Percentiles rank a stretch among this genome's conserved stretches.
Evolutionary conservation across 2,888 invertebrate species (phyloP).

Genomic region (Drosophila monieri): DNA sequence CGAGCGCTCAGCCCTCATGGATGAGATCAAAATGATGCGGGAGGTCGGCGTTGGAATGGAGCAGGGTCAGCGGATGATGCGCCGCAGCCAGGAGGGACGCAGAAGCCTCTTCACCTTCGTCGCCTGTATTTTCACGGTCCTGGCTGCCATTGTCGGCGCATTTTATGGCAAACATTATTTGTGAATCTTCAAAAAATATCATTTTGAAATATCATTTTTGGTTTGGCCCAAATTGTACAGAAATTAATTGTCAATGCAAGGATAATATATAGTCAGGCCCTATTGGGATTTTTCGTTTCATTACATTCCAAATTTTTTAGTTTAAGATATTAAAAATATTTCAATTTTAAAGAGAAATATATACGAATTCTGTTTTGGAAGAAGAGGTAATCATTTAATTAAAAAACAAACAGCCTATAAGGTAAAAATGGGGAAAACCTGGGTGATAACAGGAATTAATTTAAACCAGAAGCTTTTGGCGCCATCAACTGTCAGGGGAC

Average conservation of each 20-base stretch:
- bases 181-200: slow-evolving; percentile 1
- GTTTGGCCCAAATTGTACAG: background rate
- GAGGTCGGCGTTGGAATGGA: background rate
- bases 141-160: slow-evolving; percentile 13
- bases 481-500: background rate
- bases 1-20: slow-evolving; percentile 17
- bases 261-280: background rate
- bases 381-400: no score
- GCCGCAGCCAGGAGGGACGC: background rate
- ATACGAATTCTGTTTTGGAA: no score
- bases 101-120: background rate
- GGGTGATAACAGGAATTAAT: background rate
- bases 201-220: background rate
- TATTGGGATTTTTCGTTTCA: background rate
- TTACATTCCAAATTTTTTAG: background rate
- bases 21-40: background rate
- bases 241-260: slow-evolving; percentile 18
- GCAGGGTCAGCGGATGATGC: background rate
- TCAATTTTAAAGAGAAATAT: no score
- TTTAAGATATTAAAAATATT: no score
- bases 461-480: slow-evolving; percentile 4
- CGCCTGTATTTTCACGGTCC: background rate
- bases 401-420: no score
- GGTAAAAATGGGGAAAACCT: no score
- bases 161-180: slow-evolving; percentile 19